Evolutionary conservation across 2,797 vertebrate species (phyloP).

Genomic region (Neoniphon sammara): DNA sequence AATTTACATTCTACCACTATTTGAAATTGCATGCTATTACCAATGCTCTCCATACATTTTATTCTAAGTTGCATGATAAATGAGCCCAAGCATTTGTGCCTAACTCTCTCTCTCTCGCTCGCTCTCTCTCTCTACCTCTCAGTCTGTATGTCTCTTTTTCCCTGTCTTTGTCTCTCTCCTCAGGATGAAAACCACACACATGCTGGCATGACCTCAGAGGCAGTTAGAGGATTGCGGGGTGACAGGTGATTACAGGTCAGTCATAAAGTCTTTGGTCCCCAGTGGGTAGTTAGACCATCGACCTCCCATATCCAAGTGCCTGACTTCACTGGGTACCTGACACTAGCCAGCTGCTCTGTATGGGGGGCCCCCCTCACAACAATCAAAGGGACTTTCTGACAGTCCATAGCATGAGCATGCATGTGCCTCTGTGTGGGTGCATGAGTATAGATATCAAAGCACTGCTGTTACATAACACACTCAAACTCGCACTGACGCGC

Average conservation of each 20-base stretch:
- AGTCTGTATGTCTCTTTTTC: slow-evolving; percentile 23
- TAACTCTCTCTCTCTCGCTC: neutral
- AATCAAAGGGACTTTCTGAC: slow-evolving; percentile 70
- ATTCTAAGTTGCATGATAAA: slow-evolving; percentile 46
- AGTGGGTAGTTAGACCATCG: slow-evolving; percentile 46
- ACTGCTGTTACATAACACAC: slow-evolving; percentile 39
- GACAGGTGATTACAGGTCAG: slow-evolving; percentile 61
- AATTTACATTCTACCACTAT: slow-evolving; percentile 36
- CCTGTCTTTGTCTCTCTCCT: slow-evolving; percentile 30
- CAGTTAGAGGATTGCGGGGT: slow-evolving; percentile 48
- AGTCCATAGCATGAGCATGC: slow-evolving; percentile 19
- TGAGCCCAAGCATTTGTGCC: slow-evolving; percentile 28
- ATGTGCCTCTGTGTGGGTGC: slow-evolving; percentile 4
- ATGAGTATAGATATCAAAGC: slow-evolving; percentile 37
- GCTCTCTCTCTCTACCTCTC: neutral
- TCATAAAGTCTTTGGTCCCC: slow-evolving; percentile 45
- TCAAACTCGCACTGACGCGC: neutral
- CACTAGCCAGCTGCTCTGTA: slow-evolving; percentile 35
- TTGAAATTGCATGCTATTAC: slow-evolving; percentile 34
- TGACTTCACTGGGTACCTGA: slow-evolving; percentile 23
- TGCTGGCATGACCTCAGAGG: slow-evolving; percentile 41
- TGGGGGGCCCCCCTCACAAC: neutral
- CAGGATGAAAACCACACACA: slow-evolving; percentile 44
- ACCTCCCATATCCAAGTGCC: slow-evolving; percentile 24
- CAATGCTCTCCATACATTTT: slow-evolving; percentile 38